A percentile compares a stretch with the other conserved stretches of the same genome.
Conservation (phyloP, 2,113 vertebrate genomes). For the Gobius niger region DNA sequence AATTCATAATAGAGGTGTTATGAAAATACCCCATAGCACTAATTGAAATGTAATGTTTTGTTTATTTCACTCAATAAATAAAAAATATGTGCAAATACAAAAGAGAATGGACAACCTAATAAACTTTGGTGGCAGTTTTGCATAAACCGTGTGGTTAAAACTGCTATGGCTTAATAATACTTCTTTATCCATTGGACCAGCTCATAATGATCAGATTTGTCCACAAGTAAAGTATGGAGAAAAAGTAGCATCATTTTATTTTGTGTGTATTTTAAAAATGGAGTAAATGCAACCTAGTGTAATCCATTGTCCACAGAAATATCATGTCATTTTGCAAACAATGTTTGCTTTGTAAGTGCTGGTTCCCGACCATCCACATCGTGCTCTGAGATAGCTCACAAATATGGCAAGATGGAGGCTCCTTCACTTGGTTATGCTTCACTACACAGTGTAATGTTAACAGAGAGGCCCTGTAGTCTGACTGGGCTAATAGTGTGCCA, state of each 20-base stretch:
- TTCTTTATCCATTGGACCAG: background rate
- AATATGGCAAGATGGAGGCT: constrained; percentile 58
- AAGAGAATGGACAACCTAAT: background rate
- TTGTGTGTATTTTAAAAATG: background rate
- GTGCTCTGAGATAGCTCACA: constrained; percentile 33
- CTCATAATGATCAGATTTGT: background rate
- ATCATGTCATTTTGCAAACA: constrained; percentile 49
- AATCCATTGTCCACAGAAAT: background rate
- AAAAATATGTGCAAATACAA: background rate
- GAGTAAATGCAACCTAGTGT: background rate
- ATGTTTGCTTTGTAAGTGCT: constrained; percentile 57
- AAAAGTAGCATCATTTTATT: background rate
- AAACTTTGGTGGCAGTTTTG: background rate
- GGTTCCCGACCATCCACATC: constrained; percentile 58
- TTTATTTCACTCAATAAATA: constrained; percentile 2
- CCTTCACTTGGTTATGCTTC: constrained; percentile 61
- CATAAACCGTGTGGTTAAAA: constrained; percentile 1
- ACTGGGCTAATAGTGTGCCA: constrained; percentile 70
- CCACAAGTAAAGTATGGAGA: too few species aligned
- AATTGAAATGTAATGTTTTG: constrained; percentile 66
- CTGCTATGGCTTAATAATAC: background rate
- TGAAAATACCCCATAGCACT: constrained; percentile 73
- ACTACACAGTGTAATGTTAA: constrained; percentile 70
- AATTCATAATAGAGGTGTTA: constrained; percentile 77
- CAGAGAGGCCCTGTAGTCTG: constrained; percentile 70